These are phyloP conservation scores for Bicyclus anynana DNA, from an alignment of 1,140 invertebrate species.

Conservation along the genomic window DNA sequence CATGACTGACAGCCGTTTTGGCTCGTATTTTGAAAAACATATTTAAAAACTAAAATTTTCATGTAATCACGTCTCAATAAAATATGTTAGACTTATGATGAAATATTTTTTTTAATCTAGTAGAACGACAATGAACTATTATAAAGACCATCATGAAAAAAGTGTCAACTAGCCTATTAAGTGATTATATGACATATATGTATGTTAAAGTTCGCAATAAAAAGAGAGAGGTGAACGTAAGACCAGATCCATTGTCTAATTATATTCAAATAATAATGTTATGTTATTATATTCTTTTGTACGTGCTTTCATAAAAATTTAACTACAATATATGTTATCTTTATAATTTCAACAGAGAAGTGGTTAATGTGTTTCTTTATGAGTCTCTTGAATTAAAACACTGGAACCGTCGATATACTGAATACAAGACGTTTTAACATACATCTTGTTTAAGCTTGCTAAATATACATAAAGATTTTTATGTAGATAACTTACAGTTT, in stretches of 20 bases:
- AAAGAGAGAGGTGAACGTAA: slow-evolving; percentile 18
- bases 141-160: too few species aligned
- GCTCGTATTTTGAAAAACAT: too few species aligned
- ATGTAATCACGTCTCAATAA: too few species aligned
- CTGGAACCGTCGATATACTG: slow-evolving; percentile 2
- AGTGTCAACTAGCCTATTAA: too few species aligned
- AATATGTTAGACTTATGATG: too few species aligned
- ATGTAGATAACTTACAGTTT: too few species aligned
- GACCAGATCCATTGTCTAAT: slow-evolving; percentile 15
- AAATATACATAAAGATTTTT: too few species aligned
- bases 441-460: too few species aligned
- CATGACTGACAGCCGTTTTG: too few species aligned
- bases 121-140: too few species aligned
- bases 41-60: too few species aligned
- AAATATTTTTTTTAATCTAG: too few species aligned
- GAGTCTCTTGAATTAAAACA: slow-evolving; percentile 46
- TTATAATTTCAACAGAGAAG: slow-evolving; percentile 36
- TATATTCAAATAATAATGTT: slow-evolving; percentile 14
- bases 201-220: not conserved
- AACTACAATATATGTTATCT: slow-evolving; percentile 25
- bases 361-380: slow-evolving; percentile 47
- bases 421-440: not conserved
- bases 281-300: slow-evolving; percentile 7
- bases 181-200: not conserved
- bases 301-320: slow-evolving; percentile 12